Evolutionary conservation across 2,888 invertebrate genomes (phyloP).

Genomic region (Synergus umbraculus): DNA sequence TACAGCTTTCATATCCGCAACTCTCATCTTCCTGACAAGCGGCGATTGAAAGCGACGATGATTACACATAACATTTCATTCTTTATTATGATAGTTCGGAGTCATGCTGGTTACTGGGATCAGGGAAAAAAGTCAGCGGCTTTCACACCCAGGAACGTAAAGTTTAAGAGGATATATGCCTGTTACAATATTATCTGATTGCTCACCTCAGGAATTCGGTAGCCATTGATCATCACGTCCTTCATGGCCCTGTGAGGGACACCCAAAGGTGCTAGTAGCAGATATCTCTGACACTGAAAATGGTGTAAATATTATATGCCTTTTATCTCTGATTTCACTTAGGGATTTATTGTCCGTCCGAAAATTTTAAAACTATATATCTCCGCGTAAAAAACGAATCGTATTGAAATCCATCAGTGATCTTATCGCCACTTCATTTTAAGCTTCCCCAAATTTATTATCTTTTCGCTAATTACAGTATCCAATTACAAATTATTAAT

Average conservation of each 20-base stretch:
- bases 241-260: slow-evolving; percentile 79
- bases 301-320: background rate
- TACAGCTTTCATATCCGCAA: slow-evolving; percentile 31
- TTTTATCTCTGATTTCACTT: background rate
- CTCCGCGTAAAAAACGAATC: background rate
- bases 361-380: background rate
- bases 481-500: background rate
- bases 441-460: background rate
- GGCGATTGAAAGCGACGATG: slow-evolving; percentile 25
- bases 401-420: background rate
- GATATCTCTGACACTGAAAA: slow-evolving; percentile 79
- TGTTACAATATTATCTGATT: background rate
- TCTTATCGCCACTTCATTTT: background rate
- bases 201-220: slow-evolving; percentile 78
- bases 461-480: background rate
- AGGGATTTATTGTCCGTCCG: background rate
- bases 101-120: slow-evolving; percentile 2
- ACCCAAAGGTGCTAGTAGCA: slow-evolving; percentile 79
- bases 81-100: slow-evolving; percentile 21
- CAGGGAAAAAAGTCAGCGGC: background rate
- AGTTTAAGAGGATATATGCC: background rate
- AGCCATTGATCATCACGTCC: slow-evolving; percentile 77
- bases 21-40: slow-evolving; percentile 23
- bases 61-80: slow-evolving; percentile 22
- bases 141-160: slow-evolving; percentile 25